Evolutionary conservation across 2,888 invertebrate species (phyloP), one percentile per base, ranked within the genome.

Genomic region (Conus canariensis): DNA sequence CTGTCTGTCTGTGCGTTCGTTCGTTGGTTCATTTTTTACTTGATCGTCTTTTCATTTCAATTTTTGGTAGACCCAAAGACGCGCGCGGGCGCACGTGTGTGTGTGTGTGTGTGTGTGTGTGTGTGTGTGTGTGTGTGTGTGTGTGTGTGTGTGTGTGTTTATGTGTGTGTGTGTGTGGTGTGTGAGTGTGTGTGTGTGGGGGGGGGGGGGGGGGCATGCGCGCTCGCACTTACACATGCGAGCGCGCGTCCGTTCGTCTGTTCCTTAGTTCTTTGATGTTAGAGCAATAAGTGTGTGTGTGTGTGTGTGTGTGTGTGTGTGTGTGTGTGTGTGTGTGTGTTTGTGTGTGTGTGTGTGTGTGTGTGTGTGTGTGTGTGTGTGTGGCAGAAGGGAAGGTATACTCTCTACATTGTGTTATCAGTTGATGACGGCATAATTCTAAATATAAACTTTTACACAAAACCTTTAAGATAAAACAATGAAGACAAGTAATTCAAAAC

Each of bases 111-210:
- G 56, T 22, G 56, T 82, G 82, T 82, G 56, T 82, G 82, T 58
- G 56, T 82, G 82, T 82, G 56, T 82, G 56, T 82, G 56, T 82
- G 82, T 82, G 56, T 70, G 19, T 70, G 70, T 70, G 70, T 70
- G 70, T 70, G 70, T 70, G 70, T 70, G 30, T 30, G 30, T 30
- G 30, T 30, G 30, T 30, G 30, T 30, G 30, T 30, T 0, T 30
- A 2, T 30, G 30, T 30, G 30, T 30, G 30, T 30, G 30, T 30
- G 30, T 30, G 30, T 30, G 30, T 30, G 30, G 30, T 30, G 30
- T 30, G 30, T 30, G 30, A 1, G 30, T 30, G 70, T 70, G 70
- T 70, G 70, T 70, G 70, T 70, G 70, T 70, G 70, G 12, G 70
- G 12, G 70, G 12, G 70, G 12, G 70, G 14, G 70, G 7, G 70